Evolutionary conservation across 2,888 invertebrate genomes (phyloP), one percentile per base, ranked within the genome.

Genomic region (Temnothorax rugatulus): DNA sequence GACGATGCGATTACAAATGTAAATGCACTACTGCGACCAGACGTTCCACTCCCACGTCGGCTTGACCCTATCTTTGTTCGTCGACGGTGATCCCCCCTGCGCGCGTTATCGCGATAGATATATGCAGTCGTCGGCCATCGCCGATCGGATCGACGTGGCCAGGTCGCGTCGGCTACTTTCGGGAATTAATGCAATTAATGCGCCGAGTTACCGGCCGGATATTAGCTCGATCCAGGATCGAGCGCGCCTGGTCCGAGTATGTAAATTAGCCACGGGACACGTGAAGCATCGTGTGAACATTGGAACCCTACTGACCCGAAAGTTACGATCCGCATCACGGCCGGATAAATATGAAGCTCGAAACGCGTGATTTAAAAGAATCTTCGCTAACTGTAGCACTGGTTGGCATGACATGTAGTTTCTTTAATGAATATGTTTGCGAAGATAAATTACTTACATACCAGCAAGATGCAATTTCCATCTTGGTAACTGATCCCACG

Each of bases 51-150:
- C 90, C 87, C 90, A 90, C 89, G 91, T 91, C 44, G 61, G 82
- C 88, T 91, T 90, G 92, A 92, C 91, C 91, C 87, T 83, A 86
- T 89, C 91, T 89, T 92, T 89, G 88, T 91, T 90, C 88, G 59
- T 89, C 81, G 81, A 44, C 71, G 69, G 54, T 85, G 90, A 90
- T 87, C 79, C 47, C 29, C 15, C 0, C 21, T 9, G 38, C 52
- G 0, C 21, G 0, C 21, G 44, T 44, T 57, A 34, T 59, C 47
- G n/a, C 38, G 18, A 18, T 15, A 71, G 57, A 79, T 68, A 54
- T 77, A 69, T 77, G 34, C 34, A 29, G 18, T 21, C 18, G 63
- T 38, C 74, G 25, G 25, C 54, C 47, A 71, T 57, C 59, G 34
- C 9, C 59, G 44, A 81, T 52, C 29, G 29, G 71, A 73, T 74